Percentiles rank a stretch among this genome's conserved stretches.
Conservation (phyloP, 2,113 vertebrate genomes). For the Ochotona curzoniae region DNA sequence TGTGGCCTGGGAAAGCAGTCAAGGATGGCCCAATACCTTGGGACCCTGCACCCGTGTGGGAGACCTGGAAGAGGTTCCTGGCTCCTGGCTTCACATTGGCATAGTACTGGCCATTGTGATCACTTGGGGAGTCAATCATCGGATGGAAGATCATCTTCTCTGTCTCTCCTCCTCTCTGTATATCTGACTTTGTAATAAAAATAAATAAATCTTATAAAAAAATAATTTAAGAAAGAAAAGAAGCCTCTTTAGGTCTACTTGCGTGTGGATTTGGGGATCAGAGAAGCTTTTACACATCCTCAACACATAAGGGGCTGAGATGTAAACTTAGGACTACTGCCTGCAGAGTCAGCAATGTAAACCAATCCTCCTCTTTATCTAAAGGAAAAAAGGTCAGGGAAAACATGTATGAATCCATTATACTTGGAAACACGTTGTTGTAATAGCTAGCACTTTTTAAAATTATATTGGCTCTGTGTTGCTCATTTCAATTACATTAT, state of each 20-base stretch:
- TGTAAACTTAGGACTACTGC: not conserved
- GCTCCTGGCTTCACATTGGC: too few species aligned
- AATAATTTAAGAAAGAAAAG: constrained; percentile 25
- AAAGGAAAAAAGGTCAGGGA: constrained; percentile 16
- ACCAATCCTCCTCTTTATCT: not conserved
- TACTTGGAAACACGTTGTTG: not conserved
- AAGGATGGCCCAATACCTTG: too few species aligned
- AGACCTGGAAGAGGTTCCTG: too few species aligned
- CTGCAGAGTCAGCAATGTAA: not conserved
- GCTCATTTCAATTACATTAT: not conserved
- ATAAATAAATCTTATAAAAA: too few species aligned
- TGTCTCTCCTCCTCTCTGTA: too few species aligned
- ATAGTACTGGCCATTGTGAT: too few species aligned
- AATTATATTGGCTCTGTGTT: not conserved
- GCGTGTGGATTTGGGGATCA: not conserved
- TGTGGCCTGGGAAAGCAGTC: too few species aligned
- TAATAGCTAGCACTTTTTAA: not conserved
- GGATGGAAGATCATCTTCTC: too few species aligned
- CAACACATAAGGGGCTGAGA: not conserved
- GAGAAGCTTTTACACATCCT: not conserved
- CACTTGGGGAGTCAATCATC: too few species aligned
- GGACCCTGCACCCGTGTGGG: too few species aligned
- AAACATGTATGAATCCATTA: not conserved
- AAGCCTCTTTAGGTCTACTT: not conserved
- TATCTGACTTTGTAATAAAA: too few species aligned